Evolutionary conservation across 1,140 invertebrate species (phyloP), one percentile per base, ranked within the genome.

Genomic region (Eriosoma lanigerum): DNA sequence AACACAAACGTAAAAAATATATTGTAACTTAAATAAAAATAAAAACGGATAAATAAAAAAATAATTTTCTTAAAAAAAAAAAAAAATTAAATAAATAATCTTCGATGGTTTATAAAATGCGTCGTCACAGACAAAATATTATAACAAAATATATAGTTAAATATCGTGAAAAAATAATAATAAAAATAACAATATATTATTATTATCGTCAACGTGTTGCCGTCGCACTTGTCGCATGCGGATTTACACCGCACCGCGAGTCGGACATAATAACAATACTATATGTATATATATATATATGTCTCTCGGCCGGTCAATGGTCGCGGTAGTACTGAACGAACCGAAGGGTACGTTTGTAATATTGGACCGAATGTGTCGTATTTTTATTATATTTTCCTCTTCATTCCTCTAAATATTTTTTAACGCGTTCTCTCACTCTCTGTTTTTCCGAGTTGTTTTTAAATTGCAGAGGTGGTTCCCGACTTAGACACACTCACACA

Each of bases 381-480:
- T 58, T 8, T 13, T n/a, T 21, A 19, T 21, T 8, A 44, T 17
- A 21, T 44, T 13, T 72, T 29, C 52, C 19, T 29, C 3, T 72
- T 58, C 29, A 56, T 56, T 81, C 24, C 52, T 68, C 19, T 46
- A 17, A 24, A 24, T 29, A 75, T 75, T 58, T 48, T 15, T 29
- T 60, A 19, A 50, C n/a, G 21, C 26, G 26, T 9, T 73, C 68
- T 81, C 29, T 38, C 50, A 54, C 48, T 64, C 60, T 76, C 56
- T 66, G 12, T 72, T 50, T 48, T 26, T 64, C 52, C 32, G 8
- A 26, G n/a, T 75, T 24, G 24, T 48, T 76, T 70, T 46, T 50
- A 58, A 60, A 62, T 44, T 82, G 82, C 82, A 84, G 76, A 84
- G 82, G 82, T 82, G 83, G 81, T 82, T 83, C 52, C 76, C 84